Base-by-base conservation (phyloP, 1,140 invertebrate genomes). In the Pissodes strobi region DNA sequence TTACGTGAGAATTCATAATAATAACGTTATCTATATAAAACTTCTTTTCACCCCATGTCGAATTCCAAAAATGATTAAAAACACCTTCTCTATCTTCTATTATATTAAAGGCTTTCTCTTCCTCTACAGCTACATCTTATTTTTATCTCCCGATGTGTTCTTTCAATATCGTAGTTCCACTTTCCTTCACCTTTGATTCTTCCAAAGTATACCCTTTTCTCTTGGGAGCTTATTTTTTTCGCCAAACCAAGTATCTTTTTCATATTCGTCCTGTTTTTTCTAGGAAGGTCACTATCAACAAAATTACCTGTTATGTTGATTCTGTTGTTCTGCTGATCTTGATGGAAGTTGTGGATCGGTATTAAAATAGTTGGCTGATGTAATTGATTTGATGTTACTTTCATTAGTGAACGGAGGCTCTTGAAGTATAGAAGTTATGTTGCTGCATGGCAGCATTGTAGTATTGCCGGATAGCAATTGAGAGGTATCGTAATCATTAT, bases 51-150 rank as follows among this genome's bases (percentile, higher is more conserved):
- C 19, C 43, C 43, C 43, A 46, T 46, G 2, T 46, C 13, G 18
- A 46, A 46, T 46, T 46, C 13, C 19, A 46, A 46, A 46, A 46
- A 46, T 46, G 43, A 12, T 46, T 10, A 46, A 46, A 46, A 46
- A 46, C 18, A 46, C 10, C 18, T 46, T 46, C 1, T 21, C 19
- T 46, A 46, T 46, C 43, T 46, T 46, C 43, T 2, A 46, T 46
- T 46, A 13, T 46, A 46, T 21, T 46, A 46, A 46, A 46, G 43
- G 19, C 9, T 46, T 17, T 46, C 43, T 46, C 19, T 46, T 46
- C 13, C 43, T 46, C 43, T 46, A 46, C 43, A 3, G 15, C 12
- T 46, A 46, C 19, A 15, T 46, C 43, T 46, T 46, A 12, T 46
- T 46, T 46, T n/a, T n/a, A n/a, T n/a, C n/a, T n/a, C n/a, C n/a